These are phyloP conservation scores for Coluber constrictor DNA, from an alignment of 2,797 vertebrate species.

Conservation along the genomic window DNA sequence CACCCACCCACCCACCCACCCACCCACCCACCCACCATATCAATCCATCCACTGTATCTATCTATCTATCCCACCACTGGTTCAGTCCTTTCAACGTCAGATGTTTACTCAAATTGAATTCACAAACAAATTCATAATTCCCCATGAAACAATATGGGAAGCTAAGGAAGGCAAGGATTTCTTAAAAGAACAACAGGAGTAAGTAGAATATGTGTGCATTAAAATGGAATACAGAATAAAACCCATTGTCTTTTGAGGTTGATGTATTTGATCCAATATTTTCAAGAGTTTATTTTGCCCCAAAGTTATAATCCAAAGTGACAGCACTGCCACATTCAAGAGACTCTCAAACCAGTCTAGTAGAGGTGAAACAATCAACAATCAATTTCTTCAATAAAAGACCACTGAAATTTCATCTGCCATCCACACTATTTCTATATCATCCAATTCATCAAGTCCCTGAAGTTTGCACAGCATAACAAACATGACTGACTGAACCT, in stretches of 20 bases:
- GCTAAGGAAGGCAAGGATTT: neutral
- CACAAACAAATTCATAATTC: neutral
- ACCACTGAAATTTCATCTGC: neutral
- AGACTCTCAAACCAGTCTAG: neutral
- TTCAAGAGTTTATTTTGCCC: neutral
- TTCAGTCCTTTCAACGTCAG: conserved; percentile 8
- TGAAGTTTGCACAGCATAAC: neutral
- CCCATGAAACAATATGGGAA: neutral
- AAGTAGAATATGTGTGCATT: neutral
- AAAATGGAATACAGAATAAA: neutral
- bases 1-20: too few species aligned
- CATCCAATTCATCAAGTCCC: neutral
- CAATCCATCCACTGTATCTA: too few species aligned
- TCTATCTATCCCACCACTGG: too few species aligned
- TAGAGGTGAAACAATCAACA: neutral
- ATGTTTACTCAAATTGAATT: neutral
- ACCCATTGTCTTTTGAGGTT: neutral
- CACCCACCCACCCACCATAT: too few species aligned
- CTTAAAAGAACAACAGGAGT: neutral
- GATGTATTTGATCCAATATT: neutral
- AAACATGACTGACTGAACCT: neutral
- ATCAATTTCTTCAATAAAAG: neutral
- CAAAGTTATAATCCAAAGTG: neutral
- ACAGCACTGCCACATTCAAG: neutral
- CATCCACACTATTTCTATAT: neutral